These are phyloP conservation scores for Silvanus unidentatus DNA, from an alignment of 2,888 invertebrate species.

Conservation along the genomic window DNA sequence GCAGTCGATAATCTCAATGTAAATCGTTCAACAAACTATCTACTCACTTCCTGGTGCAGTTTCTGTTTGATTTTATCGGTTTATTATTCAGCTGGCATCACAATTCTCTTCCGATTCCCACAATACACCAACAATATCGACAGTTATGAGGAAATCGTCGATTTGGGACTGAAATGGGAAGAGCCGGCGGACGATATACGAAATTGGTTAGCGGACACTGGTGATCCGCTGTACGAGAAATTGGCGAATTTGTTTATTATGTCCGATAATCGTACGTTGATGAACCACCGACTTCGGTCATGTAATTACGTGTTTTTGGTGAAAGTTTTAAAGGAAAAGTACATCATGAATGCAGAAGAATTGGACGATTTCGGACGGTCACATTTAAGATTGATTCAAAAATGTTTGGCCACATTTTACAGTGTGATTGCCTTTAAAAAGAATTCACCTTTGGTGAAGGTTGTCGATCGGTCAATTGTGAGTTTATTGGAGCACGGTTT, in stretches of 20 bases:
- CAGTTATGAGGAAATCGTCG: conserved; percentile 22
- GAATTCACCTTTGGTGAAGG: conserved; percentile 21
- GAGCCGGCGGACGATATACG: conserved; percentile 13
- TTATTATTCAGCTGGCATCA: conserved; percentile 23
- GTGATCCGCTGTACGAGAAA: conserved; percentile 9
- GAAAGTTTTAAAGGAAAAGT: conserved; percentile 6
- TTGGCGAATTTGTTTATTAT: conserved; percentile 11
- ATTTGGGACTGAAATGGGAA: conserved; percentile 20
- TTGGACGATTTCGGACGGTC: conserved; percentile 18
- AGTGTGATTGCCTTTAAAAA: conserved; percentile 19
- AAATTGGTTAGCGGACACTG: conserved; percentile 14
- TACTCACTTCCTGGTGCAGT: conserved; percentile 14
- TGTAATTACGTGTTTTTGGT: conserved; percentile 10
- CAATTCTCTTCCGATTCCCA: conserved; percentile 21
- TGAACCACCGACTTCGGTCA: conserved; percentile 10
- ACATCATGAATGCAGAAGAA: conserved; percentile 16
- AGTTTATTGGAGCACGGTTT: conserved; percentile 21
- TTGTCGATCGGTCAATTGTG: conserved; percentile 19
- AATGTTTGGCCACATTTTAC: conserved; percentile 18
- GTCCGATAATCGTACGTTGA: conserved; percentile 5
- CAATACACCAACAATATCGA: conserved; percentile 19
- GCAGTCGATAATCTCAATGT: not conserved
- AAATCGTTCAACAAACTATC: not conserved
- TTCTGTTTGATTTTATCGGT: conserved; percentile 18
- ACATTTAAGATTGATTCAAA: conserved; percentile 17